Conservation (phyloP, 2,888 invertebrate species). For the Mylabris sibirica region DNA sequence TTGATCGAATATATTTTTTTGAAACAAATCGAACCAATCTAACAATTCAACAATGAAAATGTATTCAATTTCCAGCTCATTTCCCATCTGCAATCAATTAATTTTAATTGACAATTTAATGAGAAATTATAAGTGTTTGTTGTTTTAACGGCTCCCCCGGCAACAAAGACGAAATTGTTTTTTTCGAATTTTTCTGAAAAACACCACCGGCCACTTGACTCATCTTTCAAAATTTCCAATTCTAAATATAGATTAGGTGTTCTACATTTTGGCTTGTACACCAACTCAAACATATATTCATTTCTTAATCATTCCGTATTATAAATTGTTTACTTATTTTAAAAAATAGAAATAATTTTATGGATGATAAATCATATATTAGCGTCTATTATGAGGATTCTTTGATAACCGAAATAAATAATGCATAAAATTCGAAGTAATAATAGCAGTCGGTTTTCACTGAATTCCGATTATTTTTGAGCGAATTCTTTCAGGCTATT, state of each 20-base stretch:
- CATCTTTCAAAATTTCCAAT: constrained; percentile 15
- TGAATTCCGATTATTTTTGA: neutral
- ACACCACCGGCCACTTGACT: constrained; percentile 9
- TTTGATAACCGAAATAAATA: neutral
- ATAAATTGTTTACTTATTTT: constrained; percentile 12
- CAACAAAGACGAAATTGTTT: neutral
- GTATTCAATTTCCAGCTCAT: too few relatives aligned
- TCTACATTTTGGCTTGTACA: constrained; percentile 16
- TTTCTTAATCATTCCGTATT: constrained; percentile 2
- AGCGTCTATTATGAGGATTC: neutral
- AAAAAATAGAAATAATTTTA: neutral
- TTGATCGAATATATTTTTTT: constrained; percentile 19
- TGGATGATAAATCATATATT: neutral
- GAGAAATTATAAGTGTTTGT: too few relatives aligned
- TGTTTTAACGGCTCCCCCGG: neutral
- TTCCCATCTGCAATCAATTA: too few relatives aligned
- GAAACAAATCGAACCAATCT: neutral
- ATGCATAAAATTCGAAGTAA: neutral
- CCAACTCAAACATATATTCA: neutral
- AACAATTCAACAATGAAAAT: too few relatives aligned
- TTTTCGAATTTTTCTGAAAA: neutral
- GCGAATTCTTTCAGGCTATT: neutral
- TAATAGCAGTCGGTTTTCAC: neutral
- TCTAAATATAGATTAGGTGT: constrained; percentile 15
- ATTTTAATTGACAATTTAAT: too few relatives aligned